Evolutionary conservation across 2,113 vertebrate species (phyloP).

Genomic region (Coracopsis vasa): DNA sequence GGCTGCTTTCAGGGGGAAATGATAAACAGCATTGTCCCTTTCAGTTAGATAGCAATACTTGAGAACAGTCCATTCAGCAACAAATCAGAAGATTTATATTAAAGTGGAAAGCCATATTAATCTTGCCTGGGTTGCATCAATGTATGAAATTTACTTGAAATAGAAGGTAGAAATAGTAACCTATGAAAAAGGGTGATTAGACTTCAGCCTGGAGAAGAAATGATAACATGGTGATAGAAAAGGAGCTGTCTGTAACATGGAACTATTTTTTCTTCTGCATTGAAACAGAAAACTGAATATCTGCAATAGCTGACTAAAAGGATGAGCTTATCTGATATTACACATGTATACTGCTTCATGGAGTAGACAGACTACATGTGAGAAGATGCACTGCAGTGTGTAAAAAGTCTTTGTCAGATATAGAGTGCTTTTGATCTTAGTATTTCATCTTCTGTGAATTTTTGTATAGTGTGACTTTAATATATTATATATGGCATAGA

Average conservation of each 20-base stretch:
- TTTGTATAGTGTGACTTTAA: conserved; percentile 23
- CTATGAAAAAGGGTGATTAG: conserved; percentile 17
- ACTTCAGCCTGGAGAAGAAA: not conserved
- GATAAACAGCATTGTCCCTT: conserved; percentile 65
- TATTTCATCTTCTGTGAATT: conserved; percentile 25
- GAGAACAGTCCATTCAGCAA: conserved; percentile 58
- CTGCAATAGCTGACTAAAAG: conserved; percentile 7
- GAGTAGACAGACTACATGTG: not conserved
- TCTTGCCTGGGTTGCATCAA: conserved; percentile 42
- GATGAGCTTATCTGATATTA: conserved; percentile 20
- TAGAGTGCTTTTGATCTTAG: not conserved
- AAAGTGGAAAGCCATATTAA: conserved; percentile 53
- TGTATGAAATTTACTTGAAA: conserved; percentile 46
- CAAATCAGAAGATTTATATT: conserved; percentile 68
- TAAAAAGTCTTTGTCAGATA: conserved; percentile 24
- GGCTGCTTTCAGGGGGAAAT: conserved; percentile 35
- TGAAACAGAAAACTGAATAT: conserved; percentile 1
- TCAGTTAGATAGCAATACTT: conserved; percentile 54
- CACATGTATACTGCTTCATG: not conserved
- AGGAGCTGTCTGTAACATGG: not conserved
- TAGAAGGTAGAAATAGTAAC: conserved; percentile 29
- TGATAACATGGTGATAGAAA: conserved; percentile 22
- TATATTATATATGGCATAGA: not conserved
- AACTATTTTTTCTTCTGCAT: conserved; percentile 7
- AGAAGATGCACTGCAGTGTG: conserved; percentile 20